Evolutionary conservation across 1,140 invertebrate genomes (phyloP), one percentile per base, ranked within the genome.

Genomic region (Atta texana): DNA sequence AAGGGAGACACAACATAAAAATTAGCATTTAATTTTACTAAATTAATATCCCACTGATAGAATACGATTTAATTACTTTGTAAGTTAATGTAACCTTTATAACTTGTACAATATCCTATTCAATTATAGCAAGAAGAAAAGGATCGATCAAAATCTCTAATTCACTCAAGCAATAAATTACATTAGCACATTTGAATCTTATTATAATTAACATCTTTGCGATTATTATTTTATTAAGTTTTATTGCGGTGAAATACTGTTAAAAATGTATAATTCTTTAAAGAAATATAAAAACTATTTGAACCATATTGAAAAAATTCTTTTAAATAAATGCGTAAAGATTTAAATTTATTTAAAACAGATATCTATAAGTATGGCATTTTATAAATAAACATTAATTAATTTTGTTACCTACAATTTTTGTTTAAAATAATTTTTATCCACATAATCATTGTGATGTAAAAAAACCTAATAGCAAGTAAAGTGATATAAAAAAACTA

Each of bases 1-100:
- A 39, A 8, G 7, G 8, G 39, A 39, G 39, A 44, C 8, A 44
- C 2, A 44, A 8, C 10, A 7, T 55, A 10, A 78, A 78, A 66
- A n/a, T 39, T 69, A 24, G 34, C 16, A 59, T 44, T 49, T 39
- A 49, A 72, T 31, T 82, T 59, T 82, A 71, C 12, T 69, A 0
- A 16, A 21, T 59, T 68, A 68, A 55, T 39, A 1, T 39, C 18
- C 10, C 8, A 10, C 34, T 34, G 14, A 24, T 68, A 53, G 18
- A 68, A 16, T 0, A 21, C 3, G 18, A 53, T 68, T 72, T 74
- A 82, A 82, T 61, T 59, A 61, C 3, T 81, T 44, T 61, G 28
- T 49, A 34, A 49, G 24, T 72, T 57, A 44, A n/a, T 14, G 10
- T 61, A 57, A 72, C 12, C 16, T 81, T 81, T 81, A 1, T 1